phyloP scores from a whole-genome alignment of 2,888 invertebrate genomes.

The Hypselothyrea guttata region DNA sequence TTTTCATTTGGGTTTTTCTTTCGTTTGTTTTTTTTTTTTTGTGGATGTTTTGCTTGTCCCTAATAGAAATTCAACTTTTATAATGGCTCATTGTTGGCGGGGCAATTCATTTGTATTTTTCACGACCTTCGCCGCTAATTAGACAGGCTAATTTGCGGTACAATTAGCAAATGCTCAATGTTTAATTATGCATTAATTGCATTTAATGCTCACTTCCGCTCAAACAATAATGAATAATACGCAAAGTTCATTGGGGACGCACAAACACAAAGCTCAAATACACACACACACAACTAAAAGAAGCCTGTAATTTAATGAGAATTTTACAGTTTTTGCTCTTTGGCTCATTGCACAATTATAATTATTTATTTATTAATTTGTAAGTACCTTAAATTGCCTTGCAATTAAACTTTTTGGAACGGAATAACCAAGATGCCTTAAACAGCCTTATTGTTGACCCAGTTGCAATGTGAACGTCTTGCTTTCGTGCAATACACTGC shows the following conservation, averaged over 20 bases:
- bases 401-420: no score
- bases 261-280: neutral
- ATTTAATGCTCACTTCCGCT: slow-evolving; percentile 70
- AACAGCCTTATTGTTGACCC: slow-evolving; percentile 47
- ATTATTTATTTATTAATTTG: slow-evolving; percentile 22
- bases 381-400: neutral
- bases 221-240: slow-evolving; percentile 48
- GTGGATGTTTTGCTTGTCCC: slow-evolving; percentile 17
- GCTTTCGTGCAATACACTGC: no score
- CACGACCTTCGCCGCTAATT: slow-evolving; percentile 27
- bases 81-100: slow-evolving; percentile 42
- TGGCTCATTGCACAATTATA: neutral
- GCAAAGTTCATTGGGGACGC: slow-evolving; percentile 19
- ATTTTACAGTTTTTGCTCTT: neutral
- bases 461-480: slow-evolving; percentile 37
- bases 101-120: neutral
- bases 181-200: slow-evolving; percentile 76
- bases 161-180: slow-evolving; percentile 62
- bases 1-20: slow-evolving; percentile 38
- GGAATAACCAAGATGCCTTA: no score
- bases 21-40: slow-evolving; percentile 11
- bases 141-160: slow-evolving; percentile 49
- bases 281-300: neutral
- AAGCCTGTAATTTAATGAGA: no score
- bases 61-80: slow-evolving; percentile 13